Evolutionary conservation across 2,797 vertebrate genomes (phyloP).

Genomic region (Acridotheres tristis): DNA sequence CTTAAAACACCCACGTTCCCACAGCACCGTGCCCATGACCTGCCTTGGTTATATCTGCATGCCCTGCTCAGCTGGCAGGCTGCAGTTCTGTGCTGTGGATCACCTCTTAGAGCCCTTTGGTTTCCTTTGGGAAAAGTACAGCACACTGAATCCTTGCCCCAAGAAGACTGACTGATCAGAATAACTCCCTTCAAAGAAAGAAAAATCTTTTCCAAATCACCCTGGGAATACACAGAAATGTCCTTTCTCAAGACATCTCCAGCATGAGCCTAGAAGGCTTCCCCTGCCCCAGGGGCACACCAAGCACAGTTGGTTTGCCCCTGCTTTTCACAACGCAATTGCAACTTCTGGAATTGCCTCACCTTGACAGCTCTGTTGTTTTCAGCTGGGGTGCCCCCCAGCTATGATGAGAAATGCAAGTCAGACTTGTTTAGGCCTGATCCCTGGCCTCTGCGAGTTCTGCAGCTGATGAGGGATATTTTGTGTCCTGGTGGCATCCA

Average conservation of each 20-base stretch:
- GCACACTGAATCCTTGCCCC: background rate
- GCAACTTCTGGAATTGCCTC: background rate
- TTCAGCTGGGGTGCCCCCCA: background rate
- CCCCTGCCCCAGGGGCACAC: background rate
- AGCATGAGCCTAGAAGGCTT: background rate
- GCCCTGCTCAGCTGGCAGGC: background rate
- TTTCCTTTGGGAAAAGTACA: background rate
- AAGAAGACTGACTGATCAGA: background rate
- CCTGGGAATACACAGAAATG: background rate
- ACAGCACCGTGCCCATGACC: background rate
- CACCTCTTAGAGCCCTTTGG: background rate
- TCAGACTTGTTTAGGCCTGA: slow-evolving; percentile 22
- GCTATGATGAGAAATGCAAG: background rate
- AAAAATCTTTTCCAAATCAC: background rate
- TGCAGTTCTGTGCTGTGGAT: background rate
- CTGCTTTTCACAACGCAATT: background rate
- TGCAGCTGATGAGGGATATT: background rate
- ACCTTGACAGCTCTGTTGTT: background rate
- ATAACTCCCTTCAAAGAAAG: background rate
- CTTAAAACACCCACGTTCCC: background rate
- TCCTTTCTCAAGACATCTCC: background rate
- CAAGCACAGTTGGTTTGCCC: background rate
- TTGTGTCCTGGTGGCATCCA: background rate
- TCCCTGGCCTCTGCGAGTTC: background rate
- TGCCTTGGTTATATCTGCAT: background rate